Evolutionary conservation across 2,113 vertebrate species (phyloP), one percentile per base, ranked within the genome.

Genomic region (Jaculus jaculus): DNA sequence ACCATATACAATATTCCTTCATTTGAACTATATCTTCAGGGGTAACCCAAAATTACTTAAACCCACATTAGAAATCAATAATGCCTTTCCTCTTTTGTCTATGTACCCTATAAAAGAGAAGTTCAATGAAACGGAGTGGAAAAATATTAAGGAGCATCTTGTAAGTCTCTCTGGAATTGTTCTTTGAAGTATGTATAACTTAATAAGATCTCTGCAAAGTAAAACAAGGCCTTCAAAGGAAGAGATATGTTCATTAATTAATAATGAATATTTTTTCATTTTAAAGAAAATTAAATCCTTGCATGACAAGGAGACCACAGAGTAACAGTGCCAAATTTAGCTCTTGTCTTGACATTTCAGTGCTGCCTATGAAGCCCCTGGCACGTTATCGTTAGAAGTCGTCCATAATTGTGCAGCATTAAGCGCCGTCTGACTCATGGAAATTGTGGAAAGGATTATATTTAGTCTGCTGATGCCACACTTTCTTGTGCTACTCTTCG

Each of bases 381-480:
- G 88, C 93, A 95, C 90, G 88, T 28, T 74, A 91, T 51, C 92
- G 94, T 91, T 83, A 88, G 47, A 95, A 91, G 73, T 63, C 66
- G n/a, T 79, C 93, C 86, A 92, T 95, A 96, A 95, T 58, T 94
- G 88, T 68, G 61, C 61, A 93, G 93, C 81, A 87, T 84, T 93
- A 94, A 95, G 90, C 79, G 87, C 96, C 88, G 79, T 93, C 95
- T 97, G 96, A 97, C 94, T 97, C 96, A 96, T 95, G 96, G 96
- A 95, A 95, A 96, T 86, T 95, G 83, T 93, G 96, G 90, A 80
- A 96, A 94, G 92, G 90, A 84, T 96, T 96, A 95, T 97, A 97
- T 96, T 97, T 97, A 97, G 93, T 97, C 80, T 95, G 94, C 96
- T 96, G 96, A 97, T 90, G 61, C 75, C 71, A 90, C 93, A 80